Evolutionary conservation across 2,797 vertebrate genomes (phyloP).

Genomic region (Schizothorax lantsangensis): DNA sequence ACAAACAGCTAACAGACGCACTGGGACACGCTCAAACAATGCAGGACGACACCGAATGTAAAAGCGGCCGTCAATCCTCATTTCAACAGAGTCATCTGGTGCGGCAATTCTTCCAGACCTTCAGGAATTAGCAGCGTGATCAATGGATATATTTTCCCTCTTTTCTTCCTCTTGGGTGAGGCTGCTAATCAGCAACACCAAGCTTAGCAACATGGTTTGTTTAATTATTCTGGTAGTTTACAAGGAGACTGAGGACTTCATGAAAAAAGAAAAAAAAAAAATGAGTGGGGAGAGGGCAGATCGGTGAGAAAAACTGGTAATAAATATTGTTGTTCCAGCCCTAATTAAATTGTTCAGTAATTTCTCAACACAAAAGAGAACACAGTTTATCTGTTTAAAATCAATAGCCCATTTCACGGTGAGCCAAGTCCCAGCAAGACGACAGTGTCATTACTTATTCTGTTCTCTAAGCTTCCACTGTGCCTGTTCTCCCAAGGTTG

Average conservation of each 20-base stretch:
- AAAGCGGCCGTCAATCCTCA: conserved; percentile 54
- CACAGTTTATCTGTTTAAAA: conserved; percentile 64
- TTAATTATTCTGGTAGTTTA: conserved; percentile 47
- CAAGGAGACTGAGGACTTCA: conserved; percentile 38
- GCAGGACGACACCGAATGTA: conserved; percentile 56
- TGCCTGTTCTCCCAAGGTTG: conserved; percentile 60
- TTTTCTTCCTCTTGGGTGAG: conserved; percentile 43
- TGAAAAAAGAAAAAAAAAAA: background rate
- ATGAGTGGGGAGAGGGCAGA: background rate
- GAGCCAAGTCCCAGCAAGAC: conserved; percentile 60
- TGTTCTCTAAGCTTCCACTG: conserved; percentile 54
- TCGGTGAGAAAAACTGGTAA: conserved; percentile 18
- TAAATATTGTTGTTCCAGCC: conserved; percentile 58
- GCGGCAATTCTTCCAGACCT: conserved; percentile 52
- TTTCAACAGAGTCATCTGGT: conserved; percentile 62
- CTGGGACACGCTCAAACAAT: conserved; percentile 56
- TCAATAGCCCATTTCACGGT: conserved; percentile 66
- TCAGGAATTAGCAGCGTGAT: conserved; percentile 55
- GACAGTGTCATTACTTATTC: conserved; percentile 60
- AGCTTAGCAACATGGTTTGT: conserved; percentile 47
- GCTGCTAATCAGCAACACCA: conserved; percentile 49
- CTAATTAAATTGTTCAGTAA: conserved; percentile 65
- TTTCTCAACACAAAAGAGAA: conserved; percentile 60
- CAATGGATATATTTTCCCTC: conserved; percentile 35
- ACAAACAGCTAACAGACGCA: conserved; percentile 61